phyloP scores from a whole-genome alignment of 2,888 invertebrate species.

The Abrostola tripartita region DNA sequence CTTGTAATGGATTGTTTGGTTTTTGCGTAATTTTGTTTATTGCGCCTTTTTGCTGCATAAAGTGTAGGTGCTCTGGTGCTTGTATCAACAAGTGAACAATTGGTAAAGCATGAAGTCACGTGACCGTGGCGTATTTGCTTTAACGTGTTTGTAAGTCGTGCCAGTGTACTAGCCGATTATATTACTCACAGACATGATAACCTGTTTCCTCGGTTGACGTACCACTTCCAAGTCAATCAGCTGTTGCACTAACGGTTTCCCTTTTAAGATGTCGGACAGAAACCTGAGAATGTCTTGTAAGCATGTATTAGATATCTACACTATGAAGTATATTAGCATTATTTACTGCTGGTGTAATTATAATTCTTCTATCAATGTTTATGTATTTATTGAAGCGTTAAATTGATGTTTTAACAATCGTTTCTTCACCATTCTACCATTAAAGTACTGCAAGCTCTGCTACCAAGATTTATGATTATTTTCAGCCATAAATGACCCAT shows the following conservation, averaged over 20 bases:
- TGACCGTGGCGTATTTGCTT: conserved; percentile 16
- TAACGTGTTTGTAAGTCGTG: conserved; percentile 10
- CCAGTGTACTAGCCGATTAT: conserved; percentile 11
- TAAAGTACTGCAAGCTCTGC: too few species aligned
- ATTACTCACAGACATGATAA: conserved; percentile 26
- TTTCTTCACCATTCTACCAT: too few species aligned
- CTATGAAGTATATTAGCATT: not conserved
- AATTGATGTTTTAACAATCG: too few species aligned
- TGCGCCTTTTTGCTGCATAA: not conserved
- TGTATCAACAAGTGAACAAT: conserved; percentile 35
- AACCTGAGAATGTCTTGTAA: conserved; percentile 11
- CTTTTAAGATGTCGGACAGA: conserved; percentile 13
- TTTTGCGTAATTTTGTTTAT: conserved; percentile 58
- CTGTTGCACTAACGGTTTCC: conserved; percentile 20
- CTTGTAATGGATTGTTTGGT: conserved; percentile 82
- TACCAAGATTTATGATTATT: too few species aligned
- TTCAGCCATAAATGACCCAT: too few species aligned
- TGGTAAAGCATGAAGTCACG: conserved; percentile 1
- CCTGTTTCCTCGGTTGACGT: conserved; percentile 20
- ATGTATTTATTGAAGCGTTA: too few species aligned
- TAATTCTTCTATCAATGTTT: too few species aligned
- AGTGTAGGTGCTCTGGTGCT: not conserved
- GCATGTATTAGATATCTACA: not conserved
- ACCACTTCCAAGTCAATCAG: conserved; percentile 18
- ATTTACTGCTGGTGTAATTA: too few species aligned